phyloP scores from a whole-genome alignment of 2,113 vertebrate species.

The Eptatretus burgeri region DNA sequence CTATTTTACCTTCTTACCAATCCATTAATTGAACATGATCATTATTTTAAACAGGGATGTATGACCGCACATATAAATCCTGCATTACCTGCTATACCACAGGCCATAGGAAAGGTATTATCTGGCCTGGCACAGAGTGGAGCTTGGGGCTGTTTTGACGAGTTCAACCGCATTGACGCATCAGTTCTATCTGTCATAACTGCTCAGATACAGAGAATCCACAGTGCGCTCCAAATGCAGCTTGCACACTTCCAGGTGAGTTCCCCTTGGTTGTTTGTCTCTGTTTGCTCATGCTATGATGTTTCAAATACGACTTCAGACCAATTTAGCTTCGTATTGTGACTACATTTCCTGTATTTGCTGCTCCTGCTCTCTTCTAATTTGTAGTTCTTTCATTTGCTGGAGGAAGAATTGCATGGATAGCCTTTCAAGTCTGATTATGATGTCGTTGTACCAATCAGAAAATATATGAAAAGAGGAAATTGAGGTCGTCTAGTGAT shows the following conservation, averaged over 20 bases:
- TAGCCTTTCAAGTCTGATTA: too few species aligned
- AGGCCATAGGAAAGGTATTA: conserved; percentile 83
- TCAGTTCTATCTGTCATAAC: conserved; percentile 89
- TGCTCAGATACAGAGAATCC: conserved; percentile 75
- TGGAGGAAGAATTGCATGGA: too few species aligned
- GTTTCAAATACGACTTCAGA: not conserved
- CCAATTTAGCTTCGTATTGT: too few species aligned
- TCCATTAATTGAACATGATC: too few species aligned
- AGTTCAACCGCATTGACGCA: conserved; percentile 81
- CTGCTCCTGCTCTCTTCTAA: not conserved
- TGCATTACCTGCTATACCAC: too few species aligned
- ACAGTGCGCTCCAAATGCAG: conserved; percentile 49
- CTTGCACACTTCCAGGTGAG: conserved; percentile 45
- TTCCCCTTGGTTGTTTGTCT: not conserved
- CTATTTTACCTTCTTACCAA: too few species aligned
- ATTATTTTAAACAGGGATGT: too few species aligned
- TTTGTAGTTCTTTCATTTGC: too few species aligned
- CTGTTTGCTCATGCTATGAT: not conserved
- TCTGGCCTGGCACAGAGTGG: conserved; percentile 77
- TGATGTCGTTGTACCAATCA: too few species aligned
- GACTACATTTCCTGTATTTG: not conserved
- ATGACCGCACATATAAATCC: too few species aligned
- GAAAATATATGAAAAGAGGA: too few species aligned
- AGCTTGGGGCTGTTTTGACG: conserved; percentile 91
- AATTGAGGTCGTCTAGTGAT: too few species aligned